Evolutionary conservation across 1,140 invertebrate species (phyloP), one percentile per base, ranked within the genome.

Genomic region (Neotoxoptera formosana): DNA sequence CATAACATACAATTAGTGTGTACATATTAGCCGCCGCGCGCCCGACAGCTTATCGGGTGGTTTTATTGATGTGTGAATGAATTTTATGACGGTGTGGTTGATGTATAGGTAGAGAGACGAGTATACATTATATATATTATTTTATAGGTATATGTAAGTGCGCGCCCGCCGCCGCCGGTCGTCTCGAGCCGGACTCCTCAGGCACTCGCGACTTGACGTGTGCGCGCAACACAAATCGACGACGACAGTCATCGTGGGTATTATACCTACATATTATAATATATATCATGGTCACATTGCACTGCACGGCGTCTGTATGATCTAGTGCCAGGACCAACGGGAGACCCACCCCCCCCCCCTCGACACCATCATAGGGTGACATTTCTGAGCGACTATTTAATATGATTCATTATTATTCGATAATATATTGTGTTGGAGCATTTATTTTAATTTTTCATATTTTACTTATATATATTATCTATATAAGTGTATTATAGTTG

Each of bases 11-110:
- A 93, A 93, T 93, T 93, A 93, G 91, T 56, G 51, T 91, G n/a
- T 92, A 30, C 30, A 47, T 87, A 45, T 30, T 90, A 56, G n/a
- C 21, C 2, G 25, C 48, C 34, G 25, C n/a, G 14, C 41, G 17
- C 45, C 41, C 23, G n/a, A 47, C 23, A 14, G 41, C 45, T 41
- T n/a, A 60, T 67, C 90, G 81, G 81, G 47, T 56, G 91, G 76
- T 93, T 93, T 93, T 93, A 93, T 93, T 93, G 91, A 93, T 93
- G 91, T 93, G 91, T 93, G 81, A 93, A 93, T 93, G 81, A 93
- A 93, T 93, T 92, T 93, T 93, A 93, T 93, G 47, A 86, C 47
- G 25, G 81, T 56, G 25, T 41, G 51, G 51, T 53, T n/a, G n/a
- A 7, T 20, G 21, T 53, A 53, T 51, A 51, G 48, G 48, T 51